Evolutionary conservation across 2,888 invertebrate genomes (phyloP).

Genomic region (Phortica magna): DNA sequence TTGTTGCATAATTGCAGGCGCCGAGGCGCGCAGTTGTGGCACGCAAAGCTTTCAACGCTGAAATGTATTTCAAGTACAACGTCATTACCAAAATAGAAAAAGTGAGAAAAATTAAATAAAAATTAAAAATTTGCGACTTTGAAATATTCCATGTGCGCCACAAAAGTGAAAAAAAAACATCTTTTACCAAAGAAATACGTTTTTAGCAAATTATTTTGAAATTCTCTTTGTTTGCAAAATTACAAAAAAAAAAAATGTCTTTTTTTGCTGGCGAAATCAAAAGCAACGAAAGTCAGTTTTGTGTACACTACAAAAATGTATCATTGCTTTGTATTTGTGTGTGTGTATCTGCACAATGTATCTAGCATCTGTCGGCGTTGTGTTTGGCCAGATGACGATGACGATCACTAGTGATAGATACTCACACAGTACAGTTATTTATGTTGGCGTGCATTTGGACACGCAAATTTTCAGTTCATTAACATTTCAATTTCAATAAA

Average conservation of each 20-base stretch:
- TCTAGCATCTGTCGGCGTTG: not conserved
- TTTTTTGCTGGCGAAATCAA: not conserved
- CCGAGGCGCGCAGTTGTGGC: constrained; percentile 8
- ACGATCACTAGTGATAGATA: constrained; percentile 11
- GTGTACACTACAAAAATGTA: not conserved
- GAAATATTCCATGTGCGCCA: not conserved
- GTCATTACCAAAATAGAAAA: constrained; percentile 1
- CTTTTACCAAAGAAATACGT: not conserved
- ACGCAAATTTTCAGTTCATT: constrained; percentile 70
- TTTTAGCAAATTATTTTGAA: constrained; percentile 15
- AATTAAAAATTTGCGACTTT: constrained; percentile 22
- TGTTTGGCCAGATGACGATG: not conserved
- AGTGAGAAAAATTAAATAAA: not conserved
- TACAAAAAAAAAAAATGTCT: not conserved
- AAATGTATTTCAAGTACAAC: constrained; percentile 30
- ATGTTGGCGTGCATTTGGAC: constrained; percentile 55
- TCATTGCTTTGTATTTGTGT: not conserved
- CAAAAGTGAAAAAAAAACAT: not conserved
- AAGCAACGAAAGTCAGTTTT: not conserved
- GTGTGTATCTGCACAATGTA: constrained; percentile 16
- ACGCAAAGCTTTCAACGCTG: constrained; percentile 1
- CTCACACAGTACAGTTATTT: constrained; percentile 1
- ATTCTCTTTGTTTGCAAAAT: not conserved
- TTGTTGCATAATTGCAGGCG: constrained; percentile 20
- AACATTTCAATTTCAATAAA: constrained; percentile 68